These are phyloP conservation scores for Monoplex corrugatus DNA, from an alignment of 2,888 invertebrate genomes.

Conservation along the genomic window DNA sequence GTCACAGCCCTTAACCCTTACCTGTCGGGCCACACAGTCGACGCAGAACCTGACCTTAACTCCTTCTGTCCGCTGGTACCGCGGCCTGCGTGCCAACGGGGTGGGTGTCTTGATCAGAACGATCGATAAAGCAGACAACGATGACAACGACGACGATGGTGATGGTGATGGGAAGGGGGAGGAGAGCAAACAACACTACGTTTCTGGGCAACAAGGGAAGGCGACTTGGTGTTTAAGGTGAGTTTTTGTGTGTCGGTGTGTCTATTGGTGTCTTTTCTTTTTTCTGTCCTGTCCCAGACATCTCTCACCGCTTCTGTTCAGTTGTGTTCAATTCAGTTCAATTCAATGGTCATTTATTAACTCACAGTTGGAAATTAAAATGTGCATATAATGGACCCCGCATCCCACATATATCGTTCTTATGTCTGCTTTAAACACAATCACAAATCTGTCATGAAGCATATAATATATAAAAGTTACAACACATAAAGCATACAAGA, in stretches of 20 bases:
- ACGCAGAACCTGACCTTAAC: not conserved
- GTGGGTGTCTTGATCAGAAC: not conserved
- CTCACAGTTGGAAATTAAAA: too few relatives aligned
- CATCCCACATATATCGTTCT: too few relatives aligned
- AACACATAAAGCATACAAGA: too few relatives aligned
- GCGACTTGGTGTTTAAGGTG: constrained; percentile 35
- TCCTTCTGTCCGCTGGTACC: constrained; percentile 25
- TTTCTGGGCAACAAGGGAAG: constrained; percentile 12
- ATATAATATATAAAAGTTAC: too few relatives aligned
- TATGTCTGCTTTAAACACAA: too few relatives aligned
- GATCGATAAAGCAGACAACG: not conserved
- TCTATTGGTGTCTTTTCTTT: not conserved
- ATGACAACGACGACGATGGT: not conserved
- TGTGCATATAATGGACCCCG: too few relatives aligned
- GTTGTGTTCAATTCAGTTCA: too few relatives aligned
- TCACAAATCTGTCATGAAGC: too few relatives aligned
- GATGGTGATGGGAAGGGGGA: not conserved
- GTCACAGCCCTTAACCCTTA: not conserved
- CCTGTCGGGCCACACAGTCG: not conserved
- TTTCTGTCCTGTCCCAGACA: not conserved
- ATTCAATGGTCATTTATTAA: too few relatives aligned
- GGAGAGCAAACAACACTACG: not conserved
- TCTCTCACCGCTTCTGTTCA: not conserved
- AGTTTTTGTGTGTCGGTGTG: not conserved
- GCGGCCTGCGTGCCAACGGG: not conserved